A percentile compares a stretch with the other conserved stretches of the same genome.
phyloP scores from a whole-genome alignment of 2,797 vertebrate species.

The Rhadinocentrus ornatus region DNA sequence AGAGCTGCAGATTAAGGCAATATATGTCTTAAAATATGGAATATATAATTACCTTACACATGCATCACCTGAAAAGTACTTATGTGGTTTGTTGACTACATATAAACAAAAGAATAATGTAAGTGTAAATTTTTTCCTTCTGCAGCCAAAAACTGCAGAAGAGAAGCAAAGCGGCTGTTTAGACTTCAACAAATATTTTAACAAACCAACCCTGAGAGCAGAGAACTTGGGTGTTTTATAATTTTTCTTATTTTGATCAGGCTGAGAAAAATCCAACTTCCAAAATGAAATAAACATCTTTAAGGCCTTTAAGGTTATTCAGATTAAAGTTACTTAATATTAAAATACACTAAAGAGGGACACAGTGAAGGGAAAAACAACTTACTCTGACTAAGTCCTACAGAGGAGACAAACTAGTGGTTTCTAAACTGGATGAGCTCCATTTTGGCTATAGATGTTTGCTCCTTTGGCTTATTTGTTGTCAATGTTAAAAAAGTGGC shows the following conservation, averaged over 20 bases:
- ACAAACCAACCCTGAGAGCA: neutral
- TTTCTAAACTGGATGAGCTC: constrained; percentile 2
- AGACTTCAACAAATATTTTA: neutral
- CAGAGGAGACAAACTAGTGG: neutral
- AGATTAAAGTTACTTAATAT: constrained; percentile 4
- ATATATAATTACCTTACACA: neutral
- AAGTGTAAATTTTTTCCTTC: neutral
- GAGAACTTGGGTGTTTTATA: constrained; percentile 18
- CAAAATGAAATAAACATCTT: constrained; percentile 11
- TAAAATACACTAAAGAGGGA: constrained; percentile 13
- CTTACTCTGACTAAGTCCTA: neutral
- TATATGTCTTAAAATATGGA: neutral
- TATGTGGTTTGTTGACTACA: neutral
- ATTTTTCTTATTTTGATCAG: constrained; percentile 33
- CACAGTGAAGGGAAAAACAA: constrained; percentile 2
- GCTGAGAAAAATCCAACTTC: constrained; percentile 23
- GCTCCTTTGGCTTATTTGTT: constrained; percentile 8
- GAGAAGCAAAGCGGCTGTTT: neutral
- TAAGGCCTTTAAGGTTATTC: constrained; percentile 19
- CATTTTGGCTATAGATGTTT: neutral
- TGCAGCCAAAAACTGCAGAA: constrained; percentile 2
- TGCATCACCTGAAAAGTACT: neutral
- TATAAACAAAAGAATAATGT: neutral
- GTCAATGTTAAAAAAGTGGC: neutral
- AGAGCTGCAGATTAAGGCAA: neutral